Evolutionary conservation across 2,797 vertebrate genomes (phyloP).

Genomic region (Percopsis omiscomaycus): DNA sequence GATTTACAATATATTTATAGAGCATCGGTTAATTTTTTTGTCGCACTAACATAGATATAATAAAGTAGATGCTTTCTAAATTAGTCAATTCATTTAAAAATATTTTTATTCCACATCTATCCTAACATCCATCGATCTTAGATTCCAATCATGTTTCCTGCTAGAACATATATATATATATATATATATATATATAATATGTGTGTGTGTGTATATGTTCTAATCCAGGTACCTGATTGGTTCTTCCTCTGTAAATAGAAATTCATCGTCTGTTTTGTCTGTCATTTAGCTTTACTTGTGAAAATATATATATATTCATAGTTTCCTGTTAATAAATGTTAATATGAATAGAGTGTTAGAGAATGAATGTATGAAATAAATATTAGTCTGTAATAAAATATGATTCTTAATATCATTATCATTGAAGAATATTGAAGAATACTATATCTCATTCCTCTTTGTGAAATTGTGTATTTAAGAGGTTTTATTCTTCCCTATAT

Average conservation of each 20-base stretch:
- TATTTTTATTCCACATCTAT: slow-evolving; percentile 25
- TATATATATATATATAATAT: slow-evolving; percentile 56
- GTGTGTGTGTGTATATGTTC: slow-evolving; percentile 74
- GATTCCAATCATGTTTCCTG: slow-evolving; percentile 61
- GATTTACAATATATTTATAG: slow-evolving; percentile 11
- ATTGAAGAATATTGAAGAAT: slow-evolving; percentile 71
- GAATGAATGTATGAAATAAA: slow-evolving; percentile 83
- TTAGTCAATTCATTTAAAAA: slow-evolving; percentile 19
- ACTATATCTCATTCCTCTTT: slow-evolving; percentile 74
- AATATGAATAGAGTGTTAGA: slow-evolving; percentile 85
- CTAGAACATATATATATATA: slow-evolving; percentile 72
- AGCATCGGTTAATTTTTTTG: slow-evolving; percentile 25
- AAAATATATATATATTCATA: slow-evolving; percentile 60
- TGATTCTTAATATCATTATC: slow-evolving; percentile 76
- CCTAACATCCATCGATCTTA: slow-evolving; percentile 40
- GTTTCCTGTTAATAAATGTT: slow-evolving; percentile 81
- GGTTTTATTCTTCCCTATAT: slow-evolving; percentile 47
- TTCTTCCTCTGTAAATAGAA: slow-evolving; percentile 61
- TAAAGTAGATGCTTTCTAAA: slow-evolving; percentile 3
- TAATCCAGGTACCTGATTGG: slow-evolving; percentile 50
- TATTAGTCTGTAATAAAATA: slow-evolving; percentile 79
- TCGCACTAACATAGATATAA: slow-evolving; percentile 27
- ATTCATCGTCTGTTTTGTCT: slow-evolving; percentile 48
- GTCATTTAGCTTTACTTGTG: slow-evolving; percentile 75
- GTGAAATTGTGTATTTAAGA: slow-evolving; percentile 72